These are phyloP conservation scores for Empis livida DNA, from an alignment of 2,888 invertebrate species.

Conservation along the genomic window DNA sequence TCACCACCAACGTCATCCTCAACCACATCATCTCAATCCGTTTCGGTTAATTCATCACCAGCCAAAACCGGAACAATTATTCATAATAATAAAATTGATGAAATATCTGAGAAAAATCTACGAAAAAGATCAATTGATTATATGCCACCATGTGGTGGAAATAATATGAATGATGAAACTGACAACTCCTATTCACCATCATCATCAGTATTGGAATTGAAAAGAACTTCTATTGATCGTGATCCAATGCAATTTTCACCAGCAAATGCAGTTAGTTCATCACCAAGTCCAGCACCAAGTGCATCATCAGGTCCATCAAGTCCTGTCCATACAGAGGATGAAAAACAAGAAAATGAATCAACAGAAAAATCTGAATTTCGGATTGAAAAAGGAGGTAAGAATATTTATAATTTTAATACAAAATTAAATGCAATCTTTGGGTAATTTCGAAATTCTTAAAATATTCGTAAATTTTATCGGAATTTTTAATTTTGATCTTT, in stretches of 20 bases:
- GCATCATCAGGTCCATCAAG: slow-evolving; percentile 36
- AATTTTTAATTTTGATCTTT: too few species aligned
- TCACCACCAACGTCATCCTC: slow-evolving; percentile 9
- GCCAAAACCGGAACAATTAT: slow-evolving; percentile 15
- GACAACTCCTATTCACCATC: slow-evolving; percentile 18
- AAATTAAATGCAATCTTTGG: too few species aligned
- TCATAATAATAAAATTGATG: slow-evolving; percentile 12
- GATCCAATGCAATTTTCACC: slow-evolving; percentile 17
- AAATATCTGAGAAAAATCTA: slow-evolving; percentile 29
- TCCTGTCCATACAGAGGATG: slow-evolving; percentile 36
- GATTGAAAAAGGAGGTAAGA: slow-evolving; percentile 32
- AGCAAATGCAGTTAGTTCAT: slow-evolving; percentile 21
- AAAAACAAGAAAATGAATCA: slow-evolving; percentile 43
- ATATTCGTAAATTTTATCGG: too few species aligned
- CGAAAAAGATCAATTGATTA: slow-evolving; percentile 33
- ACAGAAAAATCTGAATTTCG: slow-evolving; percentile 39
- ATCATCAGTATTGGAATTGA: slow-evolving; percentile 11
- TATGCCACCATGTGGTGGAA: slow-evolving; percentile 18
- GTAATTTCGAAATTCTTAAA: too few species aligned
- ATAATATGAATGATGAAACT: slow-evolving; percentile 13
- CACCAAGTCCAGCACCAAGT: slow-evolving; percentile 30
- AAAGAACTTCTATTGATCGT: slow-evolving; percentile 27
- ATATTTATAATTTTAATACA: neutral
- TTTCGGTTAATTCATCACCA: slow-evolving; percentile 13
- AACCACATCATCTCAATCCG: slow-evolving; percentile 6